Evolutionary conservation across 2,113 vertebrate species (phyloP).

Genomic region (Dolichotis patagonum): DNA sequence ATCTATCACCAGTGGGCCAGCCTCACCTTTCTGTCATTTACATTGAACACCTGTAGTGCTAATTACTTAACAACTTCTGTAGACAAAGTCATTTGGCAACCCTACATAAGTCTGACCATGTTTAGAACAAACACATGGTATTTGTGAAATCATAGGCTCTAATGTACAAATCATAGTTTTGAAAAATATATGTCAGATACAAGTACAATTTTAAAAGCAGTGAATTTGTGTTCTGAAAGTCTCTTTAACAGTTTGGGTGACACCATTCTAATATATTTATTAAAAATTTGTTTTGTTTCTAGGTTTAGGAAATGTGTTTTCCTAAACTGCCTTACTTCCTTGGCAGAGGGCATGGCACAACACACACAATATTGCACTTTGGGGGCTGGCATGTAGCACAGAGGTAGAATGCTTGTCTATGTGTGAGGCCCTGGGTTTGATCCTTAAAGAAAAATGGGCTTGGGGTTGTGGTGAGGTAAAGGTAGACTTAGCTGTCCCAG

Average conservation of each 20-base stretch:
- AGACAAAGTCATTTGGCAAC: slow-evolving; percentile 10
- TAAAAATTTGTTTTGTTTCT: background rate
- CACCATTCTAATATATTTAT: background rate
- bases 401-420: background rate
- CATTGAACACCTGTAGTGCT: background rate
- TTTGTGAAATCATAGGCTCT: background rate
- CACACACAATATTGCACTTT: background rate
- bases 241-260: background rate
- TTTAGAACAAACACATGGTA: background rate
- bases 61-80: background rate
- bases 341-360: background rate
- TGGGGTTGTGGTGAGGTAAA: background rate
- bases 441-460: too few relatives aligned
- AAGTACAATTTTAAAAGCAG: background rate
- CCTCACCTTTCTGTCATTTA: background rate
- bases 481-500: background rate
- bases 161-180: background rate
- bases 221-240: background rate
- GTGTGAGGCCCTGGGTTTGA: background rate
- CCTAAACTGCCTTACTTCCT: background rate
- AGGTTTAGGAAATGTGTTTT: background rate
- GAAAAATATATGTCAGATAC: background rate
- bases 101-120: background rate
- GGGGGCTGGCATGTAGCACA: background rate
- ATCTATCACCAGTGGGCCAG: background rate